Conservation (phyloP, 2,888 invertebrate genomes). For the Chalcis sispes region DNA sequence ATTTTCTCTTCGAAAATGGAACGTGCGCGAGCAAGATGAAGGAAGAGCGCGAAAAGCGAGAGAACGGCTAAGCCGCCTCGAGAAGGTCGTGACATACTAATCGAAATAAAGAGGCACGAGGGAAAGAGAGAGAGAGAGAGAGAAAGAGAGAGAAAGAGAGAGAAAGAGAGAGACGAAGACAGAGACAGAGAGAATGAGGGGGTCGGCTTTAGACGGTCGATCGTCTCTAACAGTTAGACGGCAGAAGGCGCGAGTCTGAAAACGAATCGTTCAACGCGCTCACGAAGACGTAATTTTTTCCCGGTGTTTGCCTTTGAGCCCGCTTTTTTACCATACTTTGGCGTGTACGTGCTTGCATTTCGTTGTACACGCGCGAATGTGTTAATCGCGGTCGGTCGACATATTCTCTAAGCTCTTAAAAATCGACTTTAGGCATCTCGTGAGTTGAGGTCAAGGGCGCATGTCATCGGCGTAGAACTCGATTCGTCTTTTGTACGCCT, state of each 20-base stretch:
- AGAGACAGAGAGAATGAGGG: too few relatives aligned
- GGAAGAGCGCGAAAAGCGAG: constrained; percentile 3
- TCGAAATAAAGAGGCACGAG: constrained; percentile 39
- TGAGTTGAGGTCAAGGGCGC: constrained; percentile 6
- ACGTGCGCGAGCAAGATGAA: background rate
- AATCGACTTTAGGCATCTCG: background rate
- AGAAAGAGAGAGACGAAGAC: background rate
- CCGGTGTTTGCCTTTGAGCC: background rate
- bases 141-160: background rate
- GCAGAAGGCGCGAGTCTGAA: too few relatives aligned
- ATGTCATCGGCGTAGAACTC: background rate
- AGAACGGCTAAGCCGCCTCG: background rate
- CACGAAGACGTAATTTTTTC: too few relatives aligned
- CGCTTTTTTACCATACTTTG: background rate
- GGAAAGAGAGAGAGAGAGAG: background rate
- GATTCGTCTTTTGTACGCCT: too few relatives aligned
- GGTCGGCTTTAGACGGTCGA: constrained; percentile 40
- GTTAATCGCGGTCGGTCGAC: background rate
- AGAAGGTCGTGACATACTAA: constrained; percentile 53
- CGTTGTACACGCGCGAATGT: background rate
- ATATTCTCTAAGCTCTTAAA: background rate
- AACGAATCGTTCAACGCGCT: too few relatives aligned
- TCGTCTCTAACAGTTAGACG: background rate
- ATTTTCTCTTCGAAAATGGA: background rate
- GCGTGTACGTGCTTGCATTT: background rate